A percentile compares a stretch with the other conserved stretches of the same genome.
These are phyloP conservation scores for Slavum lentiscoides DNA, from an alignment of 2,888 invertebrate species.

Conservation along the genomic window DNA sequence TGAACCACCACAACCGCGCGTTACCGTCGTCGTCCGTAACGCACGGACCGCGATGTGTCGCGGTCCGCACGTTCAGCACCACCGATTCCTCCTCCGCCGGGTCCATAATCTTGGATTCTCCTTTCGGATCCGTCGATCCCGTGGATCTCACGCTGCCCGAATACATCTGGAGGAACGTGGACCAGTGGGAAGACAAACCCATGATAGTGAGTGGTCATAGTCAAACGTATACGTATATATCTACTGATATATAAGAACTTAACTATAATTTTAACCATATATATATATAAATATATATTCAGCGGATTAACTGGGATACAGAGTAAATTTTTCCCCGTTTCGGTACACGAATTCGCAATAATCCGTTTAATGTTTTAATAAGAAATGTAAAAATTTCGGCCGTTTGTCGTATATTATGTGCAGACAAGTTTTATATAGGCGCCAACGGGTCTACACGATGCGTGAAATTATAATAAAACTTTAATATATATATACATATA, in stretches of 20 bases:
- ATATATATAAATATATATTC: too few species aligned
- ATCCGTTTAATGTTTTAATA: too few species aligned
- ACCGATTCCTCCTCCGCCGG: slow-evolving; percentile 8
- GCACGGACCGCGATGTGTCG: slow-evolving; percentile 9
- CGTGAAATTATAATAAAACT: too few species aligned
- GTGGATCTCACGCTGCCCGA: slow-evolving; percentile 64
- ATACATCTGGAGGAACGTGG: slow-evolving; percentile 65
- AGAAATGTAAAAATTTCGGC: too few species aligned
- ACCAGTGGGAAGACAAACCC: slow-evolving; percentile 66
- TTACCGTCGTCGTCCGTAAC: not conserved
- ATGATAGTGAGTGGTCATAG: slow-evolving; percentile 65
- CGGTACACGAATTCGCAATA: too few species aligned
- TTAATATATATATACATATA: too few species aligned
- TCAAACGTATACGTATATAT: not conserved
- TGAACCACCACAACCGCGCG: not conserved
- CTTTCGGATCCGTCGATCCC: slow-evolving; percentile 64
- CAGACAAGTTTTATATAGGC: too few species aligned
- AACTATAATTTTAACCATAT: not conserved
- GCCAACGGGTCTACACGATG: too few species aligned
- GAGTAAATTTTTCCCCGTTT: too few species aligned
- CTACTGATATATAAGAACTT: not conserved
- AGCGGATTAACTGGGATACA: too few species aligned
- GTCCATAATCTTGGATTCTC: slow-evolving; percentile 61
- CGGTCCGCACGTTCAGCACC: slow-evolving; percentile 18
- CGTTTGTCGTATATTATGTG: too few species aligned